Evolutionary conservation across 2,113 vertebrate species (phyloP).

Genomic region (Pycnonotus jocosus): DNA sequence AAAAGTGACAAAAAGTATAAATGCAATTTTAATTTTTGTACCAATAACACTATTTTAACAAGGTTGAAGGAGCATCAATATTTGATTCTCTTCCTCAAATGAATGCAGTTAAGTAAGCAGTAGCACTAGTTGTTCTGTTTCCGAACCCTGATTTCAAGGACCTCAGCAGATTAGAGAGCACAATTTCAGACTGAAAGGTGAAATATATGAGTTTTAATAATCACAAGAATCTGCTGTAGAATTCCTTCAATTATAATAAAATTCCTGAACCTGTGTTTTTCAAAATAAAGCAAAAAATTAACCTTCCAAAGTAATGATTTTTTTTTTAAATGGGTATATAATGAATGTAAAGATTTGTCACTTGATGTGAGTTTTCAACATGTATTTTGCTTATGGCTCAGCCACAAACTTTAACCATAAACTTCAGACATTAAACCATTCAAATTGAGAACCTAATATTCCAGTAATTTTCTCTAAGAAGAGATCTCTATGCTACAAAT

Average conservation of each 20-base stretch:
- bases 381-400: neutral
- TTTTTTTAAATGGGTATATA: neutral
- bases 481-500: neutral
- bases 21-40: neutral
- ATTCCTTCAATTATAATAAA: neutral
- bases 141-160: neutral
- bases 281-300: neutral
- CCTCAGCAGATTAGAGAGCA: neutral
- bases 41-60: neutral
- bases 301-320: neutral
- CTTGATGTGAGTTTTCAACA: neutral
- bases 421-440: neutral
- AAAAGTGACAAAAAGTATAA: neutral
- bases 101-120: neutral
- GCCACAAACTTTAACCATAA: neutral
- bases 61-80: neutral
- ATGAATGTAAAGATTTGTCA: neutral
- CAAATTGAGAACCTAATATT: neutral
- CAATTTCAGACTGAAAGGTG: neutral
- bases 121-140: neutral
- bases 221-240: neutral
- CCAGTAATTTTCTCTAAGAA: neutral
- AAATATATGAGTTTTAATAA: neutral
- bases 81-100: neutral
- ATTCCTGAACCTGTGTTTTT: neutral